A percentile compares a stretch with the other conserved stretches of the same genome.
phyloP scores from a whole-genome alignment of 1,140 invertebrate genomes.

The Matsumurasca onukii region DNA sequence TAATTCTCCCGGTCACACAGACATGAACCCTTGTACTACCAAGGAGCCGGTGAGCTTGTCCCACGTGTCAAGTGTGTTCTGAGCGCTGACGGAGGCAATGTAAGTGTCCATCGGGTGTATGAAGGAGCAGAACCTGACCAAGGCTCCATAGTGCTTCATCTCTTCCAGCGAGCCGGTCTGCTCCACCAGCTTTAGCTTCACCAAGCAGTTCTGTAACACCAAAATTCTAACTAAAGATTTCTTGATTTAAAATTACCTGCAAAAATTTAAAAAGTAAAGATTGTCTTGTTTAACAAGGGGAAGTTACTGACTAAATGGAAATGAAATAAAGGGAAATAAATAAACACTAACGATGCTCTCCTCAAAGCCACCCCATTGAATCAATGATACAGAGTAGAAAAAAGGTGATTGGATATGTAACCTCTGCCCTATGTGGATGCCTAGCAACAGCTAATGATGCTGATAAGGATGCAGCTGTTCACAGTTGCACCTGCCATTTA shows the following conservation, averaged over 20 bases:
- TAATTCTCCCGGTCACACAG: no score
- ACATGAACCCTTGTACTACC: no score
- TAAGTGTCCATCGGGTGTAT: constrained; percentile 26
- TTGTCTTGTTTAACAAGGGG: no score
- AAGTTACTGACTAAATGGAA: not conserved
- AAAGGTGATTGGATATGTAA: no score
- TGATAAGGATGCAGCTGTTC: no score
- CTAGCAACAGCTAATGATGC: no score
- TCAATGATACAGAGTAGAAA: no score
- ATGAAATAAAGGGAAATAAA: no score
- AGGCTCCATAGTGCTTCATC: constrained; percentile 18
- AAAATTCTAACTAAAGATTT: not conserved
- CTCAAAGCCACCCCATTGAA: no score
- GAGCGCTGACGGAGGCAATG: constrained; percentile 17
- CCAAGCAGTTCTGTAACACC: not conserved
- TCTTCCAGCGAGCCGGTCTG: not conserved
- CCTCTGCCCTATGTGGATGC: no score
- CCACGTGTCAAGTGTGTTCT: constrained; percentile 13
- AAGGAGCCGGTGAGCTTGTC: not conserved
- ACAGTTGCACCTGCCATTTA: no score
- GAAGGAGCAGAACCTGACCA: not conserved
- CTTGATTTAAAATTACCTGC: not conserved
- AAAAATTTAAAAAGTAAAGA: not conserved
- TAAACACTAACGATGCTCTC: no score
- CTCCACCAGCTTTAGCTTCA: not conserved